Conservation (phyloP, 1,140 invertebrate genomes). For the Bathynomus jamesi region DNA sequence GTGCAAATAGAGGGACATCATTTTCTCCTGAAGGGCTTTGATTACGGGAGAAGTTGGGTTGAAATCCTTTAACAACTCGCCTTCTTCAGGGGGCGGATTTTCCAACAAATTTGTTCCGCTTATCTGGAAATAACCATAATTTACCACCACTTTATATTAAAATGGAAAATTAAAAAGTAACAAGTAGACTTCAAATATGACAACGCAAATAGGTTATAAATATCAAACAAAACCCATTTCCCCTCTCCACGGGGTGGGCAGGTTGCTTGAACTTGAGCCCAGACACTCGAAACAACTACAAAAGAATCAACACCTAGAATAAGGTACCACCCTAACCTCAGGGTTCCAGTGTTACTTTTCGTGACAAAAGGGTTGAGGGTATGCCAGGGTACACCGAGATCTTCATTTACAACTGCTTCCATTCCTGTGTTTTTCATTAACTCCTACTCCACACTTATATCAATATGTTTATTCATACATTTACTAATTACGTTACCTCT, state of each 20-base stretch:
- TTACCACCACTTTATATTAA: neutral
- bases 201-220: neutral
- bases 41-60: conserved; percentile 57
- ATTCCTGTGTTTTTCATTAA: neutral
- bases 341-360: too few relatives aligned
- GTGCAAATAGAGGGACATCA: conserved; percentile 62
- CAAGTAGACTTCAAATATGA: neutral
- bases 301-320: neutral
- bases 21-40: conserved; percentile 58
- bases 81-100: conserved; percentile 54
- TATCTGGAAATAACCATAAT: conserved; percentile 8
- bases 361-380: neutral
- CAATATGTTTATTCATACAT: too few relatives aligned
- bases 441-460: too few relatives aligned
- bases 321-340: too few relatives aligned
- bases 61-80: conserved; percentile 58
- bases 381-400: neutral
- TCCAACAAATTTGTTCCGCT: conserved; percentile 17
- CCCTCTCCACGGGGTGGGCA: neutral
- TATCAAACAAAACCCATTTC: neutral
- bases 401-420: neutral
- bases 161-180: conserved; percentile 1
- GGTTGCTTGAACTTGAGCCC: neutral
- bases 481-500: too few relatives aligned
- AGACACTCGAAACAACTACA: neutral